These are phyloP conservation scores for Epizoanthus fatuus DNA, from an alignment of 92 coral and sea anemone species.

Conservation along the genomic window DNA sequence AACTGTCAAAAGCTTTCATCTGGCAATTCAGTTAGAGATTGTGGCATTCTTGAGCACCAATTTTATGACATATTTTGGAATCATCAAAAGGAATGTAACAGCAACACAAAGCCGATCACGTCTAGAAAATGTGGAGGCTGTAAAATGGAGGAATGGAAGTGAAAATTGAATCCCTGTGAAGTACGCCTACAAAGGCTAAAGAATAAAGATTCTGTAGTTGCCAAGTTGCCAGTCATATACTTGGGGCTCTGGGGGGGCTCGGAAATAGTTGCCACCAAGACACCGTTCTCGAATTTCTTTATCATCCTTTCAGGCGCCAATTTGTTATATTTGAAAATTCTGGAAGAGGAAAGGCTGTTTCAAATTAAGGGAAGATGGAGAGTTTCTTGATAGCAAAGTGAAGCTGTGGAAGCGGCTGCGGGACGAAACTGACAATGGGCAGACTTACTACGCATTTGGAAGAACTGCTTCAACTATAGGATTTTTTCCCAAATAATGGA, in stretches of 20 bases:
- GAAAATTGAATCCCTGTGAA: constrained; percentile 63
- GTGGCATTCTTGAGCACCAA: constrained; percentile 3
- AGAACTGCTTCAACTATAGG: constrained; percentile 41
- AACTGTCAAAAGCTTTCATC: constrained; percentile 25
- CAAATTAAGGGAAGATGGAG: constrained; percentile 38
- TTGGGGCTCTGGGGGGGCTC: constrained; percentile 37
- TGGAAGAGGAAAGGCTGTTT: constrained; percentile 33
- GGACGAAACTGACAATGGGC: constrained; percentile 60
- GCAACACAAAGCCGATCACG: background rate
- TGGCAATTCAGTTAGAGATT: constrained; percentile 28
- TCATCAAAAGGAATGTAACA: background rate
- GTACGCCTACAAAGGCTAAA: constrained; percentile 11
- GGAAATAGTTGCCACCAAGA: constrained; percentile 72
- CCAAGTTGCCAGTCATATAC: constrained; percentile 36
- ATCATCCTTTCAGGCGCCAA: constrained; percentile 58
- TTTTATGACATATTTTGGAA: constrained; percentile 16
- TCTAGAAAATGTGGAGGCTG: constrained; percentile 52
- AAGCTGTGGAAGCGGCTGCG: constrained; percentile 65
- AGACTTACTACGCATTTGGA: constrained; percentile 54
- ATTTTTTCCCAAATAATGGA: background rate
- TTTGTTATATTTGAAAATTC: background rate
- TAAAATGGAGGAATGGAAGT: constrained; percentile 56
- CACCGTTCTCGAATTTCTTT: constrained; percentile 59
- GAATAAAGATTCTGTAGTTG: background rate
- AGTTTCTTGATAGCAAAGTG: constrained; percentile 52